Evolutionary conservation across 2,797 vertebrate genomes (phyloP), one percentile per base, ranked within the genome.

Genomic region (Brotogeris chrysoptera): DNA sequence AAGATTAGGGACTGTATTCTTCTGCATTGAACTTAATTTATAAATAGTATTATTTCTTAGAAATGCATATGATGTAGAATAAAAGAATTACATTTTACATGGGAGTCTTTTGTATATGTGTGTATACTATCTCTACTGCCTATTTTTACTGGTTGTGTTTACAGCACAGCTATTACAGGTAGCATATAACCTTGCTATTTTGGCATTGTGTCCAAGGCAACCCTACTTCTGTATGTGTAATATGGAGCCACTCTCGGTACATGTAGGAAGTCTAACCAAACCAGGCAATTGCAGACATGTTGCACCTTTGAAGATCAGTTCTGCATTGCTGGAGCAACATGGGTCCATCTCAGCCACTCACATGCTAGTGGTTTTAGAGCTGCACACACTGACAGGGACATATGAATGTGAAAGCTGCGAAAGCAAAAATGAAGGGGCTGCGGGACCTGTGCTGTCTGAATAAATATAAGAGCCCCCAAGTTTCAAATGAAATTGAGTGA

Each of bases 401-500:
- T 87, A 86, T 5, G 43, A 96, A 74, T 38, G 60, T 34, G 82
- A 82, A 85, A 0, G 6, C 68, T 60, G 61, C 3, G 16, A 91
- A 69, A 83, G 76, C 89, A 84, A 89, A 91, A 78, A 46, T 47
- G 30, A 80, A 83, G 76, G 59, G 53, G 65, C 89, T 92, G 30
- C 65, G 76, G 71, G 76, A 91, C 79, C 49, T 65, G 32, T 27
- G 61, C 36, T 96, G 71, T 89, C 95, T 91, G 76, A 92, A 93
- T 46, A 93, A 71, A 93, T 91, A 64, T 7, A 52, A 89, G 11
- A 89, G 41, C 30, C 60, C 38, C 19, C 71, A 71, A 64, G 65
- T 88, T 93, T 87, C 79, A 95, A 59, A 92, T 74, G 38, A 87
- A 94, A 89, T 3, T 1, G 68, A 94, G 41, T 96, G 88, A 92